phyloP scores from a whole-genome alignment of 2,888 invertebrate species.

The Dermolepida albohirtum region DNA sequence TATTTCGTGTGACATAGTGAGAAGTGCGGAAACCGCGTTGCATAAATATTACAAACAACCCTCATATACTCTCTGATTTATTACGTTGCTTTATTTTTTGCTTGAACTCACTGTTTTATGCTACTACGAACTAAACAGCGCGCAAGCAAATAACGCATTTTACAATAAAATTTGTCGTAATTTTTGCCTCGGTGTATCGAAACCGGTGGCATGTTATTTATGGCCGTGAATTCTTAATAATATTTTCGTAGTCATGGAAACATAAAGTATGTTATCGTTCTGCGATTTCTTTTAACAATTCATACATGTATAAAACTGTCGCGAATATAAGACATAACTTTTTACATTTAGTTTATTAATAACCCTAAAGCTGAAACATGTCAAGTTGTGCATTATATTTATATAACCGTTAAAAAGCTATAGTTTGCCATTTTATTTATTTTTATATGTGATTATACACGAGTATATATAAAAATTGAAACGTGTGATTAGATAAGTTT shows the following conservation, averaged over 20 bases:
- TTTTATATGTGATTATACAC: too few relatives aligned
- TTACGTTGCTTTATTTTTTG: conserved; percentile 44
- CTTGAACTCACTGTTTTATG: conserved; percentile 39
- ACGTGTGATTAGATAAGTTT: too few relatives aligned
- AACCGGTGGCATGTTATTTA: conserved; percentile 19
- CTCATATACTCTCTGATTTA: conserved; percentile 44
- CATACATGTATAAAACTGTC: too few relatives aligned
- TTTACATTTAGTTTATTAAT: too few relatives aligned
- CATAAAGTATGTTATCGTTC: too few relatives aligned
- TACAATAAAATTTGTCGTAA: conserved; percentile 34
- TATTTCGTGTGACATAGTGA: conserved; percentile 44
- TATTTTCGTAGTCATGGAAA: conserved; percentile 2
- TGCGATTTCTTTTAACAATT: too few relatives aligned
- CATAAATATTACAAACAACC: conserved; percentile 50
- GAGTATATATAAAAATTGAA: too few relatives aligned
- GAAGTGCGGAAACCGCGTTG: conserved; percentile 49
- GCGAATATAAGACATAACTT: too few relatives aligned
- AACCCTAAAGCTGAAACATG: too few relatives aligned
- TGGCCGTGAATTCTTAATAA: conserved; percentile 32
- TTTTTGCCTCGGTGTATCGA: conserved; percentile 22
- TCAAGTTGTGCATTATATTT: too few relatives aligned
- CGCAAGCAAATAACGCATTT: conserved; percentile 28
- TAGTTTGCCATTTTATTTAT: too few relatives aligned
- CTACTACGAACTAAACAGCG: neutral
- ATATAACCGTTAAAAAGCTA: too few relatives aligned